Evolutionary conservation across 2,113 vertebrate genomes (phyloP).

Genomic region (Gallinago jamesoni): DNA sequence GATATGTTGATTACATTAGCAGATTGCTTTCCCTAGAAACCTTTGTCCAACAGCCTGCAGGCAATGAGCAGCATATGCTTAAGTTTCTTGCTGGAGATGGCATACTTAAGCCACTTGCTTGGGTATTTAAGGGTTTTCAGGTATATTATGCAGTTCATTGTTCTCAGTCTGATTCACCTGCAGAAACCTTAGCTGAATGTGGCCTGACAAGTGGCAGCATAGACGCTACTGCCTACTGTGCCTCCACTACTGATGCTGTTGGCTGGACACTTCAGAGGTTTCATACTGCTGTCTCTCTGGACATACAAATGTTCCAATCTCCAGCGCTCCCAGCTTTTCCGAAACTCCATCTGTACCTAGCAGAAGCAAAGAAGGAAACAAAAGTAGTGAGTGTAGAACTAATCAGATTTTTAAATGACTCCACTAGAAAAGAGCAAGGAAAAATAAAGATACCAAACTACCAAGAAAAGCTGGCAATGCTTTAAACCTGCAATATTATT

Average conservation of each 20-base stretch:
- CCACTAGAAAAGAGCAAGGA: constrained; percentile 10
- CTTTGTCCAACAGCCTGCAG: constrained; percentile 58
- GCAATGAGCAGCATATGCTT: constrained; percentile 23
- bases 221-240: constrained; percentile 74
- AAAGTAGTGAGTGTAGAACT: constrained; percentile 6
- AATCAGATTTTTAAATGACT: constrained; percentile 23
- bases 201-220: constrained; percentile 68
- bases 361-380: constrained; percentile 9
- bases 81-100: constrained; percentile 39
- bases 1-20: constrained; percentile 73
- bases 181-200: constrained; percentile 69
- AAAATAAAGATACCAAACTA: constrained; percentile 16
- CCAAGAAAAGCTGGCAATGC: constrained; percentile 46
- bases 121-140: constrained; percentile 29
- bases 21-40: constrained; percentile 59
- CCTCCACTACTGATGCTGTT: constrained; percentile 79
- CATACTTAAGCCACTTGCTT: constrained; percentile 24
- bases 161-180: not conserved
- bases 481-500: constrained; percentile 29
- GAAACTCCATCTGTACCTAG: constrained; percentile 83
- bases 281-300: constrained; percentile 80
- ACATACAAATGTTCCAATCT: constrained; percentile 72
- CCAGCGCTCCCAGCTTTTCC: constrained; percentile 82
- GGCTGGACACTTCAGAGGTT: constrained; percentile 76
- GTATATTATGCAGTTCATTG: not conserved